Percentiles rank a stretch among this genome's conserved stretches.
phyloP scores from a whole-genome alignment of 2,888 invertebrate genomes.

The Phrixothrix hirtus region DNA sequence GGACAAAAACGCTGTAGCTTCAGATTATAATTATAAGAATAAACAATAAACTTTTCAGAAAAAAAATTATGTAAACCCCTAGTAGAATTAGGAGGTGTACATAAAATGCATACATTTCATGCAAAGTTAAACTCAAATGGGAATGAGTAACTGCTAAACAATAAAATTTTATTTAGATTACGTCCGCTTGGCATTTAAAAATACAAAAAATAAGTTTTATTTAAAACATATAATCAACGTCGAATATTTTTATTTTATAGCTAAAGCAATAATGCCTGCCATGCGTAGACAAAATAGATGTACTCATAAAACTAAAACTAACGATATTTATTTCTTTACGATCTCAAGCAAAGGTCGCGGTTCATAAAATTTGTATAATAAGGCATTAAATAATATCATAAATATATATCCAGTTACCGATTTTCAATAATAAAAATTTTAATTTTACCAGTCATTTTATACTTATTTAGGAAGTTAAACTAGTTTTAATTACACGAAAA shows the following conservation, averaged over 20 bases:
- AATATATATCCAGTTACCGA: conserved; percentile 3
- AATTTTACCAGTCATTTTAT: conserved; percentile 14
- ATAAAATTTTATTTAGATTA: conserved; percentile 10
- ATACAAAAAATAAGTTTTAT: conserved; percentile 10
- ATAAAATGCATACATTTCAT: conserved; percentile 9
- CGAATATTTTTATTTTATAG: conserved; percentile 27
- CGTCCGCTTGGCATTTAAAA: conserved; percentile 12
- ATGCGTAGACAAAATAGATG: conserved; percentile 27
- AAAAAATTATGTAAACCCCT: neutral
- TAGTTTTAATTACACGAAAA: conserved; percentile 11
- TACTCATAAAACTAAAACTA: conserved; percentile 22
- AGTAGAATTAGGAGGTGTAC: neutral
- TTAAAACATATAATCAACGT: conserved; percentile 13
- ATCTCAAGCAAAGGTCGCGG: conserved; percentile 21
- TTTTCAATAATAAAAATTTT: conserved; percentile 11
- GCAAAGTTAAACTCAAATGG: conserved; percentile 1
- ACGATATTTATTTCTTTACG: conserved; percentile 22
- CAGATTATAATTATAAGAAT: no score
- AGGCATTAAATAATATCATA: conserved; percentile 18
- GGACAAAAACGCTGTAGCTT: no score
- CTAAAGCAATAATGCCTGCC: conserved; percentile 11
- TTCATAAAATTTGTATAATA: conserved; percentile 25
- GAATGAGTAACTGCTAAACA: conserved; percentile 10
- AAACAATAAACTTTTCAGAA: neutral
- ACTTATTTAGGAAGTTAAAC: conserved; percentile 17